Percentiles rank a stretch among this genome's conserved stretches.
These are phyloP conservation scores for Porphyrio hochstetteri DNA, from an alignment of 2,113 vertebrate species.

Conservation along the genomic window DNA sequence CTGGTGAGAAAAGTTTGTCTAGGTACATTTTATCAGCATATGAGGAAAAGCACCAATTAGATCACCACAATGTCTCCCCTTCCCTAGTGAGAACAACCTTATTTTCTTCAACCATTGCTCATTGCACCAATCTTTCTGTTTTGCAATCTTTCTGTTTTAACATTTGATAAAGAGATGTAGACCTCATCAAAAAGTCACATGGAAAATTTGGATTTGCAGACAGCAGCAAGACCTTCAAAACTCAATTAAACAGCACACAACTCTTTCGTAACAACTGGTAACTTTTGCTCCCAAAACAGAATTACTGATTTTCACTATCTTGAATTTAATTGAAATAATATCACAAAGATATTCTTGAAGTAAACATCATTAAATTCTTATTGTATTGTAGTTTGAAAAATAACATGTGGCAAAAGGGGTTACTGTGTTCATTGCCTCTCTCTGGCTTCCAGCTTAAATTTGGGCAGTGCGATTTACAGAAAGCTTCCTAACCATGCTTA, in stretches of 20 bases:
- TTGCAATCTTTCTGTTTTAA: slow-evolving; percentile 23
- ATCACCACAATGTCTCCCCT: slow-evolving; percentile 4
- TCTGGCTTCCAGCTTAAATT: neutral
- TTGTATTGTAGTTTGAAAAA: neutral
- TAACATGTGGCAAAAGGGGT: neutral
- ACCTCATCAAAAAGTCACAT: neutral
- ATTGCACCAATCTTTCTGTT: slow-evolving; percentile 36
- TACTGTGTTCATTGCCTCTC: neutral
- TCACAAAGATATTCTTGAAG: neutral
- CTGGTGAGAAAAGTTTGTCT: slow-evolving; percentile 54
- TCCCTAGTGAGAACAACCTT: slow-evolving; percentile 46
- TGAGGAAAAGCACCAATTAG: slow-evolving; percentile 43
- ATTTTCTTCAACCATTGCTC: slow-evolving; percentile 33
- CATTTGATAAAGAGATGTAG: slow-evolving; percentile 33
- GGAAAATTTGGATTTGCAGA: neutral
- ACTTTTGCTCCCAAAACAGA: slow-evolving; percentile 1
- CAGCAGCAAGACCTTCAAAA: slow-evolving; percentile 19
- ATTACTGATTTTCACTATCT: neutral
- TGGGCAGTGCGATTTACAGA: neutral
- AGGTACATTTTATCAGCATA: slow-evolving; percentile 44
- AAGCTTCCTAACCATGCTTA: neutral
- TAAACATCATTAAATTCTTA: neutral
- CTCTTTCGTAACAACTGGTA: slow-evolving; percentile 6
- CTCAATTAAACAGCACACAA: slow-evolving; percentile 2
- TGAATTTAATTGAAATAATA: slow-evolving; percentile 41